Evolutionary conservation across 1,140 invertebrate genomes (phyloP).

Genomic region (Drosophila asahinai): DNA sequence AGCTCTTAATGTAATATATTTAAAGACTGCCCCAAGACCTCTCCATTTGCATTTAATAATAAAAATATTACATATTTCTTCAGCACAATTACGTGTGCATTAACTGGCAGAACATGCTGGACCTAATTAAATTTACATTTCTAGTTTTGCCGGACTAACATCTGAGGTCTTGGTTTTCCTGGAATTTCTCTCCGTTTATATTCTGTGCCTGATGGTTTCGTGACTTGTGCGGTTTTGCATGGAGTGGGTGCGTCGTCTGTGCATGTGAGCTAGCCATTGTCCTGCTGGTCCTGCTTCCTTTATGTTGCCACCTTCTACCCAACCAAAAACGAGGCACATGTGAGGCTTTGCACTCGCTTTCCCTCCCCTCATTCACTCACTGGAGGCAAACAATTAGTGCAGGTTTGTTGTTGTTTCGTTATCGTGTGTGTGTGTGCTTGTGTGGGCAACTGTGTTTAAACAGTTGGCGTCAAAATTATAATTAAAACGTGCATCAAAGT

Average conservation of each 20-base stretch:
- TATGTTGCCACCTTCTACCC: background rate
- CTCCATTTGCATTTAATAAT: background rate
- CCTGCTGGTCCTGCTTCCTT: constrained; percentile 41
- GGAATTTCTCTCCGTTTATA: constrained; percentile 35
- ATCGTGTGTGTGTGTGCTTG: constrained; percentile 5
- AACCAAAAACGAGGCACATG: constrained; percentile 6
- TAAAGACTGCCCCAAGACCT: background rate
- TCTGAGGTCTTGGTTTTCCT: constrained; percentile 1
- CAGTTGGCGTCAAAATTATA: constrained; percentile 83
- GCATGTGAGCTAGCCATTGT: constrained; percentile 60
- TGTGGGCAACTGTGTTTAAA: constrained; percentile 66
- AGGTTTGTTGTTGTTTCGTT: constrained; percentile 35
- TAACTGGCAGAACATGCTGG: background rate
- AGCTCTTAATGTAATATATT: no score
- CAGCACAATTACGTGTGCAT: background rate
- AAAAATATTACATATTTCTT: no score
- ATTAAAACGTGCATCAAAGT: constrained; percentile 83
- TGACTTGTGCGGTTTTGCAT: constrained; percentile 54
- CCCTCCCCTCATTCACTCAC: background rate
- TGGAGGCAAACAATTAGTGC: constrained; percentile 45
- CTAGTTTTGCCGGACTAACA: background rate
- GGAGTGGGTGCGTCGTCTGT: constrained; percentile 12
- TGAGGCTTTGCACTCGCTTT: constrained; percentile 5
- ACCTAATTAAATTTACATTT: constrained; percentile 20
- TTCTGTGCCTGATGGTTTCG: constrained; percentile 36